A percentile compares a stretch with the other conserved stretches of the same genome.
phyloP scores from a whole-genome alignment of 2,797 vertebrate genomes.

The Apogon hyalosoma region DNA sequence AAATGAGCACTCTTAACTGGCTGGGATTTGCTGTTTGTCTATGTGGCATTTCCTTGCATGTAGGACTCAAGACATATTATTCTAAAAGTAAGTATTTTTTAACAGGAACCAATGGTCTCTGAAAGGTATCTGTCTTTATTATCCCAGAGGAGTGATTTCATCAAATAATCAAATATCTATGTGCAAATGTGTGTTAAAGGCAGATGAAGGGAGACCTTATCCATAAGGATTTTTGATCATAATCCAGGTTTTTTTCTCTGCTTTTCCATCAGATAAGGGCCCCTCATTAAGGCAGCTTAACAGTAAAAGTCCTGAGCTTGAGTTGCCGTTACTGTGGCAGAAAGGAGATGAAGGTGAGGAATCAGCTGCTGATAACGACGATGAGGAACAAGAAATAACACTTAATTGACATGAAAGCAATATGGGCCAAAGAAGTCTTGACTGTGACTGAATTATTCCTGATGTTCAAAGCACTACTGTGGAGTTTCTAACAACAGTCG shows the following conservation, averaged over 20 bases:
- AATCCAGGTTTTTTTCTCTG: background rate
- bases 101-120: no score
- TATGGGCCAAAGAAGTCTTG: background rate
- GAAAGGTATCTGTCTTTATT: no score
- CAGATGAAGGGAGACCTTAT: no score
- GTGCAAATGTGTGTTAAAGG: no score
- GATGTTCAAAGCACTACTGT: background rate
- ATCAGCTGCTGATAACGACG: constrained; percentile 50
- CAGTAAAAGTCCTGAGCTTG: constrained; percentile 82
- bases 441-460: background rate
- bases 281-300: constrained; percentile 71
- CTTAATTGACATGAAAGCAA: constrained; percentile 54
- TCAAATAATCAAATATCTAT: no score
- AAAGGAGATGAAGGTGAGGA: constrained; percentile 58
- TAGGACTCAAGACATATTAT: constrained; percentile 88
- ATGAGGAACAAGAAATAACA: constrained; percentile 77
- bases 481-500: background rate
- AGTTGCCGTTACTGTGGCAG: constrained; percentile 85
- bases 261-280: constrained; percentile 64
- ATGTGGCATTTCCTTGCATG: constrained; percentile 91
- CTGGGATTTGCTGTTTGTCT: constrained; percentile 93
- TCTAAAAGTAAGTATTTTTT: constrained; percentile 85
- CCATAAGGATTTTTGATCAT: background rate
- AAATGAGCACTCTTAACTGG: constrained; percentile 90
- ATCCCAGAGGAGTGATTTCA: no score